Conservation (phyloP, 2,888 invertebrate genomes). For the Tetranychus piercei region DNA sequence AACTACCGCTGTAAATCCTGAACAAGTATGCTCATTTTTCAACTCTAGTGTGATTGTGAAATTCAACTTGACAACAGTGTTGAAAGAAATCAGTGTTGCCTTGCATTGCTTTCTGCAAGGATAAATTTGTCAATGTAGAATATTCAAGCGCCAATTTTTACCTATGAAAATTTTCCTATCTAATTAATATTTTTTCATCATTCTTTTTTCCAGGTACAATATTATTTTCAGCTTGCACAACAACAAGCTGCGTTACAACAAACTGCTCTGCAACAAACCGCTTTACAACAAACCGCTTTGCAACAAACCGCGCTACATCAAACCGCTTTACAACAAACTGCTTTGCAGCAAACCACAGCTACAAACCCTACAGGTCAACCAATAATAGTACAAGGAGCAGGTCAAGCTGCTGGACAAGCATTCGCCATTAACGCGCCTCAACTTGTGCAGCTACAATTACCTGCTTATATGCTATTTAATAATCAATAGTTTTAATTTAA, state of each 20-base stretch:
- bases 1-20: not conserved
- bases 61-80: too few species aligned
- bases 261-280: not conserved
- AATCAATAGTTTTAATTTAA: too few species aligned
- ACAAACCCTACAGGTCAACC: not conserved
- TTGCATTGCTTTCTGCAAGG: too few species aligned
- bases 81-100: too few species aligned
- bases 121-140: too few species aligned
- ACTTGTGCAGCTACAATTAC: conserved; percentile 6
- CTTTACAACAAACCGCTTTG: not conserved
- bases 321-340: not conserved
- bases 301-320: not conserved
- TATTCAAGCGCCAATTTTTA: too few species aligned
- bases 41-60: not conserved
- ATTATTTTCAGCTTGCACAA: conserved; percentile 7
- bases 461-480: not conserved
- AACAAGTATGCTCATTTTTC: not conserved
- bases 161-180: not conserved
- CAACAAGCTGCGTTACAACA: conserved; percentile 2
- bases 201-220: not conserved
- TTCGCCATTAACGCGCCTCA: conserved; percentile 10
- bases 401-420: conserved; percentile 8
- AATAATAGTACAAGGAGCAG: not conserved
- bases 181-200: not conserved
- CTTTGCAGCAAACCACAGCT: not conserved